These are phyloP conservation scores for Lordiphosa mommai DNA, from an alignment of 1,140 invertebrate genomes.

Conservation along the genomic window DNA sequence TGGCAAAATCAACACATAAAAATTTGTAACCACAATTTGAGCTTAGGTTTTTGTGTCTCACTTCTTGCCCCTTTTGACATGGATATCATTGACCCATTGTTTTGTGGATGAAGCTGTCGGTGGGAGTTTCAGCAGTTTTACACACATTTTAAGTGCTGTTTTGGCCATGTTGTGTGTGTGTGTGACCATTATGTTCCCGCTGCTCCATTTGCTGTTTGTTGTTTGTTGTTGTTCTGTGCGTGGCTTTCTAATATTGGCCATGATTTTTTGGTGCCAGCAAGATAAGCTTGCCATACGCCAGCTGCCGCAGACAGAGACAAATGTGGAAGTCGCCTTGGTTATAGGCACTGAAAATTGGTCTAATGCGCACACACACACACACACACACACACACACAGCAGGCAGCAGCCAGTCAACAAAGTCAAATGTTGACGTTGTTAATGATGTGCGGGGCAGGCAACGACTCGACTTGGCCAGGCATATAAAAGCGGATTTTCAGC, in stretches of 20 bases:
- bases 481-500: slow-evolving; percentile 58
- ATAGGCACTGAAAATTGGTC: slow-evolving; percentile 67
- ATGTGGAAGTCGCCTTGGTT: slow-evolving; percentile 40
- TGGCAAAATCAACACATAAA: slow-evolving; percentile 61
- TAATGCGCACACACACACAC: slow-evolving; percentile 55
- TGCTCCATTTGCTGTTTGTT: slow-evolving; percentile 14
- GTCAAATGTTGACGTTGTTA: slow-evolving; percentile 75
- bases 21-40: slow-evolving; percentile 55
- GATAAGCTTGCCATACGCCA: slow-evolving; percentile 21
- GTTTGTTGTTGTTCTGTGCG: slow-evolving; percentile 25
- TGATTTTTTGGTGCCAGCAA: slow-evolving; percentile 16
- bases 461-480: slow-evolving; percentile 13
- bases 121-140: slow-evolving; percentile 59
- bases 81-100: slow-evolving; percentile 60
- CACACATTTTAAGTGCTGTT: slow-evolving; percentile 72
- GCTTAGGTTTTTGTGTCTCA: slow-evolving; percentile 6
- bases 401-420: slow-evolving; percentile 57
- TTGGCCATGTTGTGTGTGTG: slow-evolving; percentile 36
- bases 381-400: no score
- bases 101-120: slow-evolving; percentile 54
- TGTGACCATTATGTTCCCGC: slow-evolving; percentile 36
- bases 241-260: slow-evolving; percentile 34
- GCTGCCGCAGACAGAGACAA: slow-evolving; percentile 70
- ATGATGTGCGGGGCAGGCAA: slow-evolving; percentile 53
- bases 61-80: background rate